Base-by-base conservation (phyloP, 2,113 vertebrate species). In the Columba janthina region DNA sequence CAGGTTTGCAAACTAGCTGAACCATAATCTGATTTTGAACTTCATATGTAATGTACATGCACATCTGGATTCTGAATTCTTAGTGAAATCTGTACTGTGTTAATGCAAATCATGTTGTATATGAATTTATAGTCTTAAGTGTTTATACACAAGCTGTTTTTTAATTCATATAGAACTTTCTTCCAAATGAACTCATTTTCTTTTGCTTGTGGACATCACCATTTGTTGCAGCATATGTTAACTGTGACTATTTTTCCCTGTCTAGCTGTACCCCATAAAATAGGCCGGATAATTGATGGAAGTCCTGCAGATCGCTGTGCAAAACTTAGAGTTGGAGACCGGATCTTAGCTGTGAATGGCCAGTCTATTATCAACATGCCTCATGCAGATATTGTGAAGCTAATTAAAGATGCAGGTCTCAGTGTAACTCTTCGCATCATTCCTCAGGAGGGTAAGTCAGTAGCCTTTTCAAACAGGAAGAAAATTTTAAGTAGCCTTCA, bases 371-470 rank as follows among this genome's bases (percentile, higher is more conserved):
- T 99, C 96, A 99, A 98, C 98, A 99, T 99, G 99, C 99, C 99
- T 79, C 99, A 99, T 77, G 99, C 98, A 36, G 99, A 99, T 98
- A 99, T 99, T 90, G 99, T 99, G 89, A 99, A 99, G 97, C 98
- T 99, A 96, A 99, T 99, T 98, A 99, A 99, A 98, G 99, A 99
- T 72, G 99, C 99, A 2, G 99, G 99, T 75, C 99, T 99, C 90
- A 99, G 98, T 65, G 99, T 99, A 96, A 99, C 99, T 78, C 99
- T 99, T 97, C 98, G 98, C 97, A 99, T 99, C 98, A 98, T 99
- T 94, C 98, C 99, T 92, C 99, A 99, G 98, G 99, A 99, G 97
- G 99, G 99, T 99, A 98, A 98, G 99, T 97, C 53, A 87, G 87
- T 90, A 86, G 88, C 87, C 87, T 92, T 96, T 95, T 96, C 96